A percentile compares a stretch with the other conserved stretches of the same genome.
These are phyloP conservation scores for Nesogale talazaci DNA, from an alignment of 2,113 vertebrate species.

Conservation along the genomic window DNA sequence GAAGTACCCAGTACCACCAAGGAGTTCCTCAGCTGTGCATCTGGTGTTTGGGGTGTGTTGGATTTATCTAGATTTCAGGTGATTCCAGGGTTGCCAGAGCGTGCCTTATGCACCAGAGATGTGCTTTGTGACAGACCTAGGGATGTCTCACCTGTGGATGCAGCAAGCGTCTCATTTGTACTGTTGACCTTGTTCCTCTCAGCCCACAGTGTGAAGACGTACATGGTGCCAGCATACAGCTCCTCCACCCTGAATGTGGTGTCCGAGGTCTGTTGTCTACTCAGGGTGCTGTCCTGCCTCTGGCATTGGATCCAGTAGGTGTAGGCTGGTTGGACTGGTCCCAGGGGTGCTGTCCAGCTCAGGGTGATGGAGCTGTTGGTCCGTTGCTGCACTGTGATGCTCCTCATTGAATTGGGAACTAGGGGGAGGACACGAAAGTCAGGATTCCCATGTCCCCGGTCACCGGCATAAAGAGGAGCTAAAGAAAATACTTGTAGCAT, in stretches of 20 bases:
- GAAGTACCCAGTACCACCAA: not conserved
- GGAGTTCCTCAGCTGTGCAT: rapidly evolving
- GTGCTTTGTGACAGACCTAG: too few relatives aligned
- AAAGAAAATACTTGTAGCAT: too few relatives aligned
- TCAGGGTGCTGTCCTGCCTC: rapidly evolving
- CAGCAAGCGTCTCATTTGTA: not conserved
- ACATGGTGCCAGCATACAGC: not conserved
- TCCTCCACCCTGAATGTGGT: rapidly evolving
- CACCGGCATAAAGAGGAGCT: too few relatives aligned
- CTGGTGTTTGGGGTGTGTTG: rapidly evolving
- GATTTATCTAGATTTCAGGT: rapidly evolving
- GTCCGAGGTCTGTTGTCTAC: rapidly evolving
- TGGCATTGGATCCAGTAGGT: not conserved
- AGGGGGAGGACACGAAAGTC: not conserved
- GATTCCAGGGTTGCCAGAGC: not conserved
- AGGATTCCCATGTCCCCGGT: too few relatives aligned
- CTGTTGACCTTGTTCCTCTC: not conserved
- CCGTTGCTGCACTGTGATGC: rapidly evolving
- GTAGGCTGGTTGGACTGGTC: not conserved
- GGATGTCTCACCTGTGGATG: not conserved
- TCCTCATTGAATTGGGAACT: not conserved
- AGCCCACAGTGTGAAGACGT: not conserved
- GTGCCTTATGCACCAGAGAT: constrained; percentile 50
- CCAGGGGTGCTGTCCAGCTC: not conserved
- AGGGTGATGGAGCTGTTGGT: constrained; percentile 54